Evolutionary conservation across 2,113 vertebrate genomes (phyloP), one percentile per base, ranked within the genome.

Genomic region (Etheostoma spectabile): DNA sequence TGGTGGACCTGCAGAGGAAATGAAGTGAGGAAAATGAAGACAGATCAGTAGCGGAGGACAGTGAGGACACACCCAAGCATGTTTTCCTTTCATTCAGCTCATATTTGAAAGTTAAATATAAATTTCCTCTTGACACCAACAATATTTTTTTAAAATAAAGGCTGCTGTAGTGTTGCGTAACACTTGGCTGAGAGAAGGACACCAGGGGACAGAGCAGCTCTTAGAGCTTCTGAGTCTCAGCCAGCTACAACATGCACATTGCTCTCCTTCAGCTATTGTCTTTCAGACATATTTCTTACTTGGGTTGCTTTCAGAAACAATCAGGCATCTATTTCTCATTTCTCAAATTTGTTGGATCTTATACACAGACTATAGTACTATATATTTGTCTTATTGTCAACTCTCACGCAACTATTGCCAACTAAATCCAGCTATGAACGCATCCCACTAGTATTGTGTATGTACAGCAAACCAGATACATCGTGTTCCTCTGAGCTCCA

Each of bases 1-100:
- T 14, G 19, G 22, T 52, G 19, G 61, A 38, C 70, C 16, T 77
- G 16, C 59, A 30, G 64, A 88, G 89, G 84, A 91, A 87, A 88
- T 83, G 4, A 80, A 79, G 65, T 53, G 76, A 72, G 27, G 49
- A 70, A 45, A 73, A 70, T 42, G 3, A 79, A 69, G 13, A 55
- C 57, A 61, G 33, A 51, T 75, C 51, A 35, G 15, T 21, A 27
- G 51, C 22, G 42, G 38, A 42, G 65, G 7, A 19, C 13, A 70
- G 30, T 6, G 7, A 79, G 69, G 57, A 49, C 74, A 53, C 62
- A 74, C 24, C 62, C 18, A 72, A 8, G 13, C 21, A 2, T 64
- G 68, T 45, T 83, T 75, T 78, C 2, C 13, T 80, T 78, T 60
- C 1, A 71, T 33, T 35, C 48, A 53, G 18, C 38, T 35, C 21